Conservation (phyloP, 2,888 invertebrate genomes). For the Aricia artaxerxes region DNA sequence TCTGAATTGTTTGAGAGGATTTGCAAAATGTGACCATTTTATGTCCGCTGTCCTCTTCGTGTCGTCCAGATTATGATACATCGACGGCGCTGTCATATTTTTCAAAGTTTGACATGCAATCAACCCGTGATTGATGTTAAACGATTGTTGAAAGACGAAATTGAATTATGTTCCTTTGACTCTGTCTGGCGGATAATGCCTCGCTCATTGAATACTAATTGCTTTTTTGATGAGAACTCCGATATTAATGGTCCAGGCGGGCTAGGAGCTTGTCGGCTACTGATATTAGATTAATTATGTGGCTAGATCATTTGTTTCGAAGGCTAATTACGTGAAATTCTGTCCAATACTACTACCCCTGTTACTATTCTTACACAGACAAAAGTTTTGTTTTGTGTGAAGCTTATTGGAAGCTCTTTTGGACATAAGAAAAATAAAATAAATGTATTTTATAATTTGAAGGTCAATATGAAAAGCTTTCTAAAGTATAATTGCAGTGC, state of each 20-base stretch:
- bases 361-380: background rate
- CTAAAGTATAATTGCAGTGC: too few species aligned
- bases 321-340: background rate
- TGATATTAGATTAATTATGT: conserved; percentile 17
- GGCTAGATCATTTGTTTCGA: background rate
- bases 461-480: too few species aligned
- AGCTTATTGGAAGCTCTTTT: too few species aligned
- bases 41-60: too few species aligned
- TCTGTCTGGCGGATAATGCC: conserved; percentile 23
- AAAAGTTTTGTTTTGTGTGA: too few species aligned
- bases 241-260: conserved; percentile 7
- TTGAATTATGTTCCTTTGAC: conserved; percentile 49
- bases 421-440: too few species aligned
- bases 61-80: conserved; percentile 30
- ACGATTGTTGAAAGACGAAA: conserved; percentile 60
- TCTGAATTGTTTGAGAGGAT: too few species aligned
- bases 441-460: too few species aligned
- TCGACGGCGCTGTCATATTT: conserved; percentile 59
- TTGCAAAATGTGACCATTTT: too few species aligned
- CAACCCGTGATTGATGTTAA: conserved; percentile 57
- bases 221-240: conserved; percentile 31
- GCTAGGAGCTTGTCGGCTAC: conserved; percentile 12
- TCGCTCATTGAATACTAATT: conserved; percentile 33
- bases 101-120: conserved; percentile 61
- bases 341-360: background rate